phyloP scores from a whole-genome alignment of 2,797 vertebrate genomes.

The Myripristis murdjan region DNA sequence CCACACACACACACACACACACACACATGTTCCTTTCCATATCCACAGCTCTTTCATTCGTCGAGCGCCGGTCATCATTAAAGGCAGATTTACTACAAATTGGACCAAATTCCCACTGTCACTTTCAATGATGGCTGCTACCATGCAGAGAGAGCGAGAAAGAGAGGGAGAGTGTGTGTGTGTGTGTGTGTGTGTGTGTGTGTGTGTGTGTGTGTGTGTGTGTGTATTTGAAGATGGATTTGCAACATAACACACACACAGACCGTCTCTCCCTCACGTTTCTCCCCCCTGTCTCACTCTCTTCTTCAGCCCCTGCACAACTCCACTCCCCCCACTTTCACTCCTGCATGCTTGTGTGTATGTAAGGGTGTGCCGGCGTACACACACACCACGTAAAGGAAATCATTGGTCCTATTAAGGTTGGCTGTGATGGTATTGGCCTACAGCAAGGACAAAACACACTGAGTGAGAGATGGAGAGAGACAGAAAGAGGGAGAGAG shows the following conservation, averaged over 20 bases:
- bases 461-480: neutral
- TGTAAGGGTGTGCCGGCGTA: neutral
- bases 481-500: neutral
- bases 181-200: constrained; percentile 28
- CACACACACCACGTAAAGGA: constrained; percentile 15
- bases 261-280: constrained; percentile 15
- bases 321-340: constrained; percentile 5
- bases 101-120: constrained; percentile 97
- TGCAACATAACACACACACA: constrained; percentile 33
- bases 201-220: constrained; percentile 23
- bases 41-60: constrained; percentile 90
- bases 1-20: constrained; percentile 16
- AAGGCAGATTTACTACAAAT: constrained; percentile 97
- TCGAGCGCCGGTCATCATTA: constrained; percentile 88
- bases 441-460: constrained; percentile 30
- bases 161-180: no score
- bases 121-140: constrained; percentile 95
- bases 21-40: constrained; percentile 80
- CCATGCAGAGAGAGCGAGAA: constrained; percentile 73
- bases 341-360: constrained; percentile 2
- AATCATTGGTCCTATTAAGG: constrained; percentile 16
- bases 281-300: constrained; percentile 11
- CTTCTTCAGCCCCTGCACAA: no score
- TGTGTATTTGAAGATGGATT: constrained; percentile 21
- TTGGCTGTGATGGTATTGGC: constrained; percentile 24